A percentile compares a stretch with the other conserved stretches of the same genome.
Evolutionary conservation across 2,797 vertebrate species (phyloP).

Genomic region (Enteromius thamalakanensis): DNA sequence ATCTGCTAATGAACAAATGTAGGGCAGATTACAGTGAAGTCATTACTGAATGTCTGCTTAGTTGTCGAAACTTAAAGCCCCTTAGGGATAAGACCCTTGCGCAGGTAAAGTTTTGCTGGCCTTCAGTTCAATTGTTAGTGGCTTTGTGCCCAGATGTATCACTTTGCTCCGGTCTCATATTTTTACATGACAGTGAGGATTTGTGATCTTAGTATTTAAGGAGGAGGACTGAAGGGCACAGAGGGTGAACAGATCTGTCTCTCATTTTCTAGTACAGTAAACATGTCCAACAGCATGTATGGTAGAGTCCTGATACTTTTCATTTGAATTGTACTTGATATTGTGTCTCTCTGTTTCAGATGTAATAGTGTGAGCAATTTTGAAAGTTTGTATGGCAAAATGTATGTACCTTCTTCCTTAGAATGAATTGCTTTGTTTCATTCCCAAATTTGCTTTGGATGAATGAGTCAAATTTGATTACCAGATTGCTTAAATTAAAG

Average conservation of each 20-base stretch:
- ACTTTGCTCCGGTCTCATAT: conserved; percentile 44
- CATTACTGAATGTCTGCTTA: conserved; percentile 79
- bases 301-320: neutral
- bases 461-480: neutral
- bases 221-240: conserved; percentile 35
- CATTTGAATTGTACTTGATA: neutral
- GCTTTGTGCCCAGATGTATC: conserved; percentile 61
- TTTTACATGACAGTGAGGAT: conserved; percentile 37
- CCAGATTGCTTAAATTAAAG: neutral
- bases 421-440: neutral
- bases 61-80: conserved; percentile 67
- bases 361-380: neutral
- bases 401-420: neutral
- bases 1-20: conserved; percentile 45
- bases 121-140: conserved; percentile 69
- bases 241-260: conserved; percentile 24
- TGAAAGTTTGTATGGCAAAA: neutral
- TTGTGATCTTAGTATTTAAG: conserved; percentile 36
- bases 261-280: neutral
- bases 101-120: conserved; percentile 71
- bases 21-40: conserved; percentile 45
- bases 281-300: conserved; percentile 1
- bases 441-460: neutral
- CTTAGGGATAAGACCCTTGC: conserved; percentile 63
- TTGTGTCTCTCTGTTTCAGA: neutral